Evolutionary conservation across 1,140 invertebrate genomes (phyloP), one percentile per base, ranked within the genome.

Genomic region (Planococcus citri): DNA sequence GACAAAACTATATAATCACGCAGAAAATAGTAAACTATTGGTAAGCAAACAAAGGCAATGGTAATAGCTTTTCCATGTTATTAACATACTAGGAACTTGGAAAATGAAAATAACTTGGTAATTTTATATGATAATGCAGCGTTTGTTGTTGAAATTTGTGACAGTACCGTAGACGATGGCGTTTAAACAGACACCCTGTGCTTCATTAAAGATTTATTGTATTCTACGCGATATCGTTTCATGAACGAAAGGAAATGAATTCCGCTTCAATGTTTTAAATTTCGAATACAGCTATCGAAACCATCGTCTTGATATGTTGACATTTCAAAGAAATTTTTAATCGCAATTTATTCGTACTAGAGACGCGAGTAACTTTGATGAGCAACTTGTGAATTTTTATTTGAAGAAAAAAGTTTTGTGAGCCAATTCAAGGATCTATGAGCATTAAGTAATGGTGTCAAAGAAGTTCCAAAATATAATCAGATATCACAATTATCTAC

Each of bases 61-160:
- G 60, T 64, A 64, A 64, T 64, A 64, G 60, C 60, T 64, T 64
- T 64, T 64, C 60, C 60, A 27, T 64, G 60, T 64, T 64, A 64
- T 64, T 64, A 64, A 64, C 60, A 25, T 17, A 25, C 10, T 64
- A 51, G 4, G 3, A 58, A 64, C 20, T 64, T 64, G 22, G 22
- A 64, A 64, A 64, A 24, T 25, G 60, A 64, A 64, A 64, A 64
- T 64, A 64, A 64, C 22, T 64, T 64, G 10, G 60, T 20, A 64
- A 64, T 64, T 64, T 64, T 64, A 64, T 64, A 64, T 64, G 60
- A 64, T 64, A 64, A 64, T 64, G 60, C 22, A 64, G 60, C 60
- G 60, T 64, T 64, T 64, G 60, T 64, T 64, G 60, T 64, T 64
- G 10, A 27, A 64, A 64, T 64, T 64, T 64, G 60, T 64, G 60